Evolutionary conservation across 1,140 invertebrate species (phyloP).

Genomic region (Nasonia giraulti): DNA sequence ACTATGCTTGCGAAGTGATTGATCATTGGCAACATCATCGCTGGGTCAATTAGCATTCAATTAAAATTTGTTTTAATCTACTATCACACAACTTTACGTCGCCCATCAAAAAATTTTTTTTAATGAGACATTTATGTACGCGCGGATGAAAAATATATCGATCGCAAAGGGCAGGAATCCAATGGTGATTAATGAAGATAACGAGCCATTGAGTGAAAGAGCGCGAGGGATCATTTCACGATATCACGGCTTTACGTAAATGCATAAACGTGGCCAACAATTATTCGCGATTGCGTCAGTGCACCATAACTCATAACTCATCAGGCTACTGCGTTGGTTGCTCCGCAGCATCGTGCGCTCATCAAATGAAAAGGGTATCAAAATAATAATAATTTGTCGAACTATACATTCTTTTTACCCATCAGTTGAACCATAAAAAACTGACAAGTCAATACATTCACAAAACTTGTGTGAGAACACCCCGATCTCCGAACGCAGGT

Average conservation of each 20-base stretch:
- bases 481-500: too few relatives aligned
- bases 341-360: background rate
- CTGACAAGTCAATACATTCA: slow-evolving; percentile 43
- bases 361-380: background rate
- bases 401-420: background rate
- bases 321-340: background rate
- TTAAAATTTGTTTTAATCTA: background rate
- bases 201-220: background rate
- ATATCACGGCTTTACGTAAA: slow-evolving; percentile 6
- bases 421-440: background rate
- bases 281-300: slow-evolving; percentile 1
- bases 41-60: background rate
- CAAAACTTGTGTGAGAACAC: background rate
- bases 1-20: too few relatives aligned
- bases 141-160: background rate
- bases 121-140: background rate
- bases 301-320: background rate
- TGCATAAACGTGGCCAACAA: background rate
- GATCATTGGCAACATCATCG: too few relatives aligned
- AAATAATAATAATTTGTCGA: background rate
- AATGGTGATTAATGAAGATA: background rate
- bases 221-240: background rate
- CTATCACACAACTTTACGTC: too few relatives aligned
- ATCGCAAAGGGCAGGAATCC: background rate
- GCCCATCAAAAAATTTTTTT: background rate